A percentile compares a stretch with the other conserved stretches of the same genome.
Conservation (phyloP, 2,888 invertebrate species). For the Elysia crispata region DNA sequence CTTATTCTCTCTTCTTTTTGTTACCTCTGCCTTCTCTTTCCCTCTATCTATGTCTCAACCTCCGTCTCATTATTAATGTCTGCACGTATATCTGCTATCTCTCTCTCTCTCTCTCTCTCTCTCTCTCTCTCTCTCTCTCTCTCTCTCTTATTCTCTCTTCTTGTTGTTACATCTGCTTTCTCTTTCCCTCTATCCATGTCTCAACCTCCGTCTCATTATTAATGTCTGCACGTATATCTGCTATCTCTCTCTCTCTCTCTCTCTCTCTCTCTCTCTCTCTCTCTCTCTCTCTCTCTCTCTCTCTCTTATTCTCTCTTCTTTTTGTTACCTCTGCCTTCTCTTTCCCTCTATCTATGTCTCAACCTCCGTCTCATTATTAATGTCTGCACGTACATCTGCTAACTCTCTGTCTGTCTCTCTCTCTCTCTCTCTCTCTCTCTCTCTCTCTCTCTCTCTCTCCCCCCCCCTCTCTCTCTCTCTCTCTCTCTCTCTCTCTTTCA, state of each 20-base stretch:
- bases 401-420: constrained; percentile 19
- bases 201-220: constrained; percentile 10
- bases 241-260: background rate
- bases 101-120: constrained; percentile 20
- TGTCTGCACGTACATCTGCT: too few relatives aligned
- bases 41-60: too few relatives aligned
- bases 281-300: background rate
- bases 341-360: background rate
- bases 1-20: background rate
- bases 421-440: background rate
- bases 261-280: constrained; percentile 27
- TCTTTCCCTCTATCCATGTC: too few relatives aligned
- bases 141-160: background rate
- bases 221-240: too few relatives aligned
- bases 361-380: too few relatives aligned
- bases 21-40: background rate
- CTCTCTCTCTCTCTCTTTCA: constrained; percentile 12
- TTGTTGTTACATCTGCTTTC: background rate
- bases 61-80: too few relatives aligned
- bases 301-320: background rate
- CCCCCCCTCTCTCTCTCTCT: too few relatives aligned
- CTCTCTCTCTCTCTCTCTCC: background rate
- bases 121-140: constrained; percentile 1
- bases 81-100: background rate
- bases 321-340: background rate